Conservation (phyloP, 2,888 invertebrate genomes). For the Serrognathus titanus region DNA sequence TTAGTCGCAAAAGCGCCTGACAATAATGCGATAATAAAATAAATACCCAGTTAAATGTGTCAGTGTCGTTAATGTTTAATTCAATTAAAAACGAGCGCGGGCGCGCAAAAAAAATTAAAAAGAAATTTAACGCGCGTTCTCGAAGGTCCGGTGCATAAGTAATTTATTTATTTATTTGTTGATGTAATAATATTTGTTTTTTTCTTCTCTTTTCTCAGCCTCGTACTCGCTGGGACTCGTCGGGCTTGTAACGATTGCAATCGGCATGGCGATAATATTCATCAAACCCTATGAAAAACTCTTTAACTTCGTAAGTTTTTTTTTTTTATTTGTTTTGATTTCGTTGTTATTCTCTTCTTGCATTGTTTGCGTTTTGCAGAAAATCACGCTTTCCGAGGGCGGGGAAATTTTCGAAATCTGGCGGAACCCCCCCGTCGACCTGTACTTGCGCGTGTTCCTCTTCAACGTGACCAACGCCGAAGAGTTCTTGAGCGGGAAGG, state of each 20-base stretch:
- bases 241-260: constrained; percentile 63
- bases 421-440: constrained; percentile 74
- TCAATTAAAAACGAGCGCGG: too few species aligned
- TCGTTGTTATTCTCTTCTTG: not conserved
- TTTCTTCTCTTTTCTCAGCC: constrained; percentile 58
- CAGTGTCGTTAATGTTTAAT: too few species aligned
- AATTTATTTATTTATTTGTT: not conserved
- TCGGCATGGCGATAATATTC: constrained; percentile 64
- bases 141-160: too few species aligned
- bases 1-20: too few species aligned
- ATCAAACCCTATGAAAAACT: constrained; percentile 72
- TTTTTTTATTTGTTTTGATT: not conserved
- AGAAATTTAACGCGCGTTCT: too few species aligned
- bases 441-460: constrained; percentile 73
- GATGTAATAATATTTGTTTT: not conserved
- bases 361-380: constrained; percentile 61
- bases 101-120: too few species aligned
- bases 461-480: constrained; percentile 84
- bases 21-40: too few species aligned
- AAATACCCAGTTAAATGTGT: too few species aligned
- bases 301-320: constrained; percentile 64
- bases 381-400: constrained; percentile 67
- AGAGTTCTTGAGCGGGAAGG: constrained; percentile 69
- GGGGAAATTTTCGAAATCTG: constrained; percentile 83
- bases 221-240: constrained; percentile 66